phyloP scores from a whole-genome alignment of 2,888 invertebrate genomes.

The Xylota segnis region DNA sequence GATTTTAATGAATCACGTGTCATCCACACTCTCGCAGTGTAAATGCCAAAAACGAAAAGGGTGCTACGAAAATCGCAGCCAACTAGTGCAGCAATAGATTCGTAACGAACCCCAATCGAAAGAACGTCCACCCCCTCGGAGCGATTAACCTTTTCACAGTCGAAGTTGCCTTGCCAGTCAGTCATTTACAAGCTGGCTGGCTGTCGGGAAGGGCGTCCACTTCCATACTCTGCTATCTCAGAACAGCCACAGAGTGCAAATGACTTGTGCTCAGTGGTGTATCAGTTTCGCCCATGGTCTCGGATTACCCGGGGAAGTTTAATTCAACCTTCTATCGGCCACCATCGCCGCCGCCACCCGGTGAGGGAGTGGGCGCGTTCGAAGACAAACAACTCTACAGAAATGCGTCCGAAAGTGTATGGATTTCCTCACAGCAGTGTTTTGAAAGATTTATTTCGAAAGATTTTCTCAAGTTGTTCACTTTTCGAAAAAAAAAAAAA shows the following conservation, averaged over 20 bases:
- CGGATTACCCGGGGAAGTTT: constrained; percentile 64
- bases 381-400: constrained; percentile 31
- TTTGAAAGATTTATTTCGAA: constrained; percentile 60
- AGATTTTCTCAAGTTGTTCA: constrained; percentile 60
- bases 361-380: constrained; percentile 57
- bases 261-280: constrained; percentile 71
- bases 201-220: constrained; percentile 51
- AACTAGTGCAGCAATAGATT: constrained; percentile 51
- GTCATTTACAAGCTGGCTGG: constrained; percentile 28
- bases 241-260: constrained; percentile 52
- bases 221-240: constrained; percentile 11
- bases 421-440: constrained; percentile 22
- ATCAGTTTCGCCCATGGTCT: constrained; percentile 69
- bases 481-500: constrained; percentile 21
- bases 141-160: constrained; percentile 74
- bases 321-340: constrained; percentile 40
- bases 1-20: constrained; percentile 76
- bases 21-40: constrained; percentile 66
- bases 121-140: constrained; percentile 58
- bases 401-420: constrained; percentile 15
- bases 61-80: constrained; percentile 53
- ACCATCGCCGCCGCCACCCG: not conserved
- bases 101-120: constrained; percentile 64
- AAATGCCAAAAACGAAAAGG: constrained; percentile 40
- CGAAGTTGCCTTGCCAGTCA: constrained; percentile 33